Percentiles rank a stretch among this genome's conserved stretches.
These are phyloP conservation scores for Euphonia xanthogaster DNA, from an alignment of 2,797 vertebrate genomes.

Conservation along the genomic window DNA sequence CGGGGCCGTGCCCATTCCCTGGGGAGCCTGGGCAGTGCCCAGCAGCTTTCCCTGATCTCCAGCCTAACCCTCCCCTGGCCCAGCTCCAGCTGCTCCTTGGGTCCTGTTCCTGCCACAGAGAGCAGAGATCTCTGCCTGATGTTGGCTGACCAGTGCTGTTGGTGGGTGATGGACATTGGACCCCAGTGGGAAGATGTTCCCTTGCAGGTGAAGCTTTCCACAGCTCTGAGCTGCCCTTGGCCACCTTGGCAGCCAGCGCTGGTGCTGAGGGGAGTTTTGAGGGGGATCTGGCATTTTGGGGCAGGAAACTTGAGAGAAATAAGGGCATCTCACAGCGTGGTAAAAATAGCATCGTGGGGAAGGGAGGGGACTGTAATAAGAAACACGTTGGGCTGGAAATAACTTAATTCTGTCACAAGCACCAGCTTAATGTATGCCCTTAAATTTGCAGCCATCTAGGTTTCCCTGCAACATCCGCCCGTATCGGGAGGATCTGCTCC, in stretches of 20 bases:
- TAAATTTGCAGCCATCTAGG: conserved; percentile 44
- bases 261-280: not conserved
- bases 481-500: conserved; percentile 30
- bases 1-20: accelerated
- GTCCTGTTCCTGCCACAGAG: not conserved
- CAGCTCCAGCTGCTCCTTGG: accelerated
- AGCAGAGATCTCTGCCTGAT: not conserved
- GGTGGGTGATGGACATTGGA: not conserved
- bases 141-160: accelerated
- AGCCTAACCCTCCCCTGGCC: accelerated
- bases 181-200: not conserved
- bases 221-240: not conserved
- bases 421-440: not conserved
- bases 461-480: conserved; percentile 40
- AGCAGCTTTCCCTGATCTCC: not conserved
- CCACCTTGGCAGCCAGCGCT: accelerated
- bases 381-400: not conserved
- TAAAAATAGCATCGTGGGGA: not conserved
- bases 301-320: not conserved
- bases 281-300: not conserved
- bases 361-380: not conserved
- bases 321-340: not conserved
- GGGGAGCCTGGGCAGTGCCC: not conserved
- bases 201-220: not conserved
- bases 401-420: conserved; percentile 42